Evolutionary conservation across 1,140 invertebrate genomes (phyloP), one percentile per base, ranked within the genome.

Genomic region (Caerostris extrusa): DNA sequence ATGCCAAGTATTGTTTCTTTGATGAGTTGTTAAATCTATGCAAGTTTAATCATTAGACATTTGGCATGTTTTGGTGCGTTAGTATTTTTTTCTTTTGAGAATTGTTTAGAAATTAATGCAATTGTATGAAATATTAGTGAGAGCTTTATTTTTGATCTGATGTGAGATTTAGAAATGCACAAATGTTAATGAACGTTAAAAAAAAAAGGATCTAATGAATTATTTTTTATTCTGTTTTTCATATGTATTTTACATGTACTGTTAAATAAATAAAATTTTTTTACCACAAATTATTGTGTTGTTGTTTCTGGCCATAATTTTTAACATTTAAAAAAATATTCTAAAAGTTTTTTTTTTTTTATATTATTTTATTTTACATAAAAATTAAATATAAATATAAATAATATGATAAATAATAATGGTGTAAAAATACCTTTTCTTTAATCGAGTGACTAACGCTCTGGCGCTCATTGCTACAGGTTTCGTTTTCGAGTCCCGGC

Each of bases 141-240:
- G 50, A 53, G 71, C 34, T 77, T 77, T 50, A 77, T 77, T 77
- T 71, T 77, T 77, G 10, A 77, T 77, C 71, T 77, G 50, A 77
- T 77, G 34, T 77, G 71, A 77, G 53, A 53, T 77, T 53, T 77
- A 77, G 50, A 77, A 3, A 53, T 50, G 53, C 19, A 50, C 12
- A 50, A 34, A 77, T 77, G 71, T 77, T 50, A 50, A 77, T 50
- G 34, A 53, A 77, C 8, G 10, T 77, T 71, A 0, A 3, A 50
- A 50, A 50, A 77, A 50, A 77, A 34, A 34, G 34, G 34, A 50
- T 77, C 19, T 77, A 77, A 77, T 77, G 53, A 77, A 77, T 77
- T 77, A 77, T 77, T 77, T 77, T 77, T 77, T 77, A 77, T 50
- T 53, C 34, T 67, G 7, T 77, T 77, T 5, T 50, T 77, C 14